phyloP scores from a whole-genome alignment of 2,797 vertebrate species.

The Chanos chanos region DNA sequence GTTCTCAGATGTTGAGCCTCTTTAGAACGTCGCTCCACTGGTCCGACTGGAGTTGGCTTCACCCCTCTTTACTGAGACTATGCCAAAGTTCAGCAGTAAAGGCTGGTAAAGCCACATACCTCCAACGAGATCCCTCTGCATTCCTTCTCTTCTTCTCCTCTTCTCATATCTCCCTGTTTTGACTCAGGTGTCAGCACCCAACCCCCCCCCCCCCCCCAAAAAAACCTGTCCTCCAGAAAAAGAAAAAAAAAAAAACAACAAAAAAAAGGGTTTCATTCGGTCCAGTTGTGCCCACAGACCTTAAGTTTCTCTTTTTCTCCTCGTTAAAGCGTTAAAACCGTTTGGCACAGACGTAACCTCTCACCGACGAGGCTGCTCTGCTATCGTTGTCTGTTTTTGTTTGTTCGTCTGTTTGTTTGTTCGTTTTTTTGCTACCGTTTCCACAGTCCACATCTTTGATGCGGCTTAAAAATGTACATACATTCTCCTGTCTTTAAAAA shows the following conservation, averaged over 20 bases:
- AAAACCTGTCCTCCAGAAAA: constrained; percentile 3
- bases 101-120: constrained; percentile 46
- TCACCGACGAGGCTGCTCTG: constrained; percentile 51
- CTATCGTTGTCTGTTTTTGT: constrained; percentile 42
- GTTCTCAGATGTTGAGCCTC: constrained; percentile 11
- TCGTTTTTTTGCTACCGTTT: constrained; percentile 37
- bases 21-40: constrained; percentile 54
- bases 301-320: too few species aligned
- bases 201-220: too few species aligned
- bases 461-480: constrained; percentile 51
- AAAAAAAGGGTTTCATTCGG: too few species aligned
- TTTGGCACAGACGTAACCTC: constrained; percentile 27
- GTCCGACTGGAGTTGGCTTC: constrained; percentile 50
- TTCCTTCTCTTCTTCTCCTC: constrained; percentile 8
- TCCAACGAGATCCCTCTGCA: not conserved
- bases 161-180: constrained; percentile 22
- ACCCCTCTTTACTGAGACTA: constrained; percentile 22
- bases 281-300: constrained; percentile 11
- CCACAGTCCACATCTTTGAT: constrained; percentile 47
- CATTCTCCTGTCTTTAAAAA: constrained; percentile 64
- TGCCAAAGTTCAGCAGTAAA: not conserved
- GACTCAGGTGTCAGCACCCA: constrained; percentile 4
- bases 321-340: too few species aligned
- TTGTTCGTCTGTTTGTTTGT: too few species aligned
- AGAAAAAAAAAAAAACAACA: too few species aligned